Base-by-base conservation (phyloP, 2,888 invertebrate genomes). In the Latrodectus hesperus region DNA sequence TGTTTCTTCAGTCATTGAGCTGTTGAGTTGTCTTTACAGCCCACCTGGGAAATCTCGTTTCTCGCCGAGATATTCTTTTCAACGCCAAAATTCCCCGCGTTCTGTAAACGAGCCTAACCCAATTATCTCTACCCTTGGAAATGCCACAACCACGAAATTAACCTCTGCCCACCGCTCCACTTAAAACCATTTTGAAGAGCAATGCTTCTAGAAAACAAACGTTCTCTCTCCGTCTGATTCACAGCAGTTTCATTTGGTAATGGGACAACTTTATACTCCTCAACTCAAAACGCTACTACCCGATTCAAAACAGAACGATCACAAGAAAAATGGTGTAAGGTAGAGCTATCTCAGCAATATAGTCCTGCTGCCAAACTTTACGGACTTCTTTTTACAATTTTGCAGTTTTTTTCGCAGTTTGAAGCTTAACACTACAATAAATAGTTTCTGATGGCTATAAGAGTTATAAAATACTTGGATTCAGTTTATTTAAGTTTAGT, bases 241-340 rank as follows among this genome's bases (percentile, higher is more conserved):
- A 80, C 65, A 51, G 80, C 67, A 52, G 73, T 79, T 81, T 26
- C 67, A 73, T 81, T 81, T 67, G 53, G 65, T 73, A 73, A 73
- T 81, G 81, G 81, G 65, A 73, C 79, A 49, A 51, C 79, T 16
- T 75, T 75, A 60, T 75, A 64, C 55, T 17, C 60, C 26, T 64
- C 26, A 14, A 26, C 55, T 11, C 49, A 12, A 22, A 10, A 52
- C 9, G 53, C 53, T 22, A 53, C 55, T 10, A 49, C 75, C 26
- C 49, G 1, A 49, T 5, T 12, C 9, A 3, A 16, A 55, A 6
- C 55, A 55, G 16, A 55, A 55, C 9, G 12, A 53, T 12, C 26
- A 2, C 53, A 22, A 73, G 55, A 55, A 73, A 73, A 75, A 17
- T 75, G 75, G 64, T 4, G n/a, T n/a, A 17, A 64, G 64, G 49